Base-by-base conservation (phyloP, 2,797 vertebrate species). In the Intellagama lesueurii region DNA sequence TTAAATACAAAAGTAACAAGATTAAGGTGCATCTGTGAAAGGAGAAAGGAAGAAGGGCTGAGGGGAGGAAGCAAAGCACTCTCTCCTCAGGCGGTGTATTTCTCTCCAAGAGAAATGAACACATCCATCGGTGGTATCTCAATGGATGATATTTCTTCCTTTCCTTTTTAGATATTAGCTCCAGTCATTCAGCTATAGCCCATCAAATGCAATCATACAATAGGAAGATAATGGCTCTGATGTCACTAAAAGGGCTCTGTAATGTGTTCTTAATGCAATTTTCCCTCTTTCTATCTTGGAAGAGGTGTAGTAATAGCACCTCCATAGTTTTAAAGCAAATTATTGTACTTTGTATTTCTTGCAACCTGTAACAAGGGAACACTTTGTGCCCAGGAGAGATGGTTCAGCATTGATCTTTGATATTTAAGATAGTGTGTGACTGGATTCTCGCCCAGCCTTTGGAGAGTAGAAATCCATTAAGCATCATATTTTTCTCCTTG, bases 201-300 rank as follows among this genome's bases (percentile, higher is more conserved):
- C 60, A 88, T 92, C 87, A 88, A 75, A 80, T 86, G 68, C 44
- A 88, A 87, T 90, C 82, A 87, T 44, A 64, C 81, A 90, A 78
- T 72, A 88, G 66, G 35, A 73, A 47, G 87, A 56, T 89, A 83
- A 75, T 86, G 83, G 49, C 28, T 86, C 69, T 69, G 52, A 86
- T 85, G 86, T 88, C 79, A 86, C 87, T 83, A 75, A 86, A 90
- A 90, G 80, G 56, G 76, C 28, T 75, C 75, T 52, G 19, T 78
- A 86, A 88, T 92, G 70, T 70, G 79, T 83, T 86, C n/a, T 17
- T 90, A 90, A 90, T 81, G 75, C 70, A 87, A 83, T 90, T 90
- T 68, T 40, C 32, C 72, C 69, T 16, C 52, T 78, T 60, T 83
- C 79, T 83, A 22, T 83, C 72, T 82, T 56, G 47, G 68, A 86